Conservation (phyloP, 2,797 vertebrate species). For the Sebastiscus albofasciatus region DNA sequence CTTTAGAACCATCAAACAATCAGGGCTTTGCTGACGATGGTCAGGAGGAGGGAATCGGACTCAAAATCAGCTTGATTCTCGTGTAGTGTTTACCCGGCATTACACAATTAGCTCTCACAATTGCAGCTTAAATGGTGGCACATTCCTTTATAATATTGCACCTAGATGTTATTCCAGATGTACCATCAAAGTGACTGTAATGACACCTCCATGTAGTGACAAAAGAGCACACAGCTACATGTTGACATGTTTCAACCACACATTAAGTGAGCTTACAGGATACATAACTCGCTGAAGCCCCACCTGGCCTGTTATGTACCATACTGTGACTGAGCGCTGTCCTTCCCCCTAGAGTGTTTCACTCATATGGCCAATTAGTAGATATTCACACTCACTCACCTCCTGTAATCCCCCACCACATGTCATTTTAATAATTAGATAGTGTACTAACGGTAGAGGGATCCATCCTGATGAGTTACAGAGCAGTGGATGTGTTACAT, state of each 20-base stretch:
- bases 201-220: not conserved
- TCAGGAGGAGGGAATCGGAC: too few species aligned
- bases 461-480: not conserved
- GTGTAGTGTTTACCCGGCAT: too few species aligned
- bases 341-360: constrained; percentile 17
- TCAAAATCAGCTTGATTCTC: too few species aligned
- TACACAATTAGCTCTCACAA: not conserved
- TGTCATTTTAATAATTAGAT: constrained; percentile 47
- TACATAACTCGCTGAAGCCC: not conserved
- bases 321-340: not conserved
- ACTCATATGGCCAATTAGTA: constrained; percentile 54
- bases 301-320: constrained; percentile 1
- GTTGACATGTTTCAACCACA: not conserved
- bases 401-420: constrained; percentile 14
- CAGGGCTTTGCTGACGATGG: too few species aligned
- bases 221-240: not conserved
- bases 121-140: not conserved
- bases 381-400: constrained; percentile 35
- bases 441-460: constrained; percentile 5
- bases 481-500: constrained; percentile 1
- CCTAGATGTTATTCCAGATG: not conserved
- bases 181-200: not conserved
- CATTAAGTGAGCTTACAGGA: constrained; percentile 17
- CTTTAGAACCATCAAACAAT: too few species aligned
- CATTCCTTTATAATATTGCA: not conserved